Conservation (phyloP, 2,113 vertebrate species). For the Tinamus guttatus region DNA sequence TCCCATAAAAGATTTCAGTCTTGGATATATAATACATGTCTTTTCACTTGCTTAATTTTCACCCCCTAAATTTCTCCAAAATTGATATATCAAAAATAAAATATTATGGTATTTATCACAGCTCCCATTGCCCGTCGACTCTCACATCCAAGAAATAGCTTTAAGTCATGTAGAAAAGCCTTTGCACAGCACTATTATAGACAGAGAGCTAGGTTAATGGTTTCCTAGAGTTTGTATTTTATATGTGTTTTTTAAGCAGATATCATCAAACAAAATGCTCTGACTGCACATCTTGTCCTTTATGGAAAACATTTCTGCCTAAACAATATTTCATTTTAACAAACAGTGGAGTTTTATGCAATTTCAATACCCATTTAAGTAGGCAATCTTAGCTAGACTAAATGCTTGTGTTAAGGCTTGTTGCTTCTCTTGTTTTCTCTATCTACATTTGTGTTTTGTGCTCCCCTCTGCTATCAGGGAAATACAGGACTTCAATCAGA, state of each 20-base stretch:
- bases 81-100: neutral
- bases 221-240: neutral
- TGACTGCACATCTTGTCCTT: neutral
- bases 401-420: neutral
- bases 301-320: neutral
- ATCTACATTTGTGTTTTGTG: neutral
- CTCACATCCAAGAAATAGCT: neutral
- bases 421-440: neutral
- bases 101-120: neutral
- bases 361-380: neutral
- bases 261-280: neutral
- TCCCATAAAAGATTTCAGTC: neutral
- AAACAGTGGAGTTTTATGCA: neutral
- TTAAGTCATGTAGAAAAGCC: neutral
- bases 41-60: slow-evolving; percentile 4
- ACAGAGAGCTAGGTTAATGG: neutral
- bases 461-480: neutral
- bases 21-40: neutral
- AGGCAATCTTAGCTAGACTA: neutral
- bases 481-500: neutral
- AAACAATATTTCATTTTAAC: neutral
- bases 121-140: neutral
- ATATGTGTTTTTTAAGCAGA: neutral
- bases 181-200: neutral
- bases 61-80: neutral